A percentile compares a stretch with the other conserved stretches of the same genome.
Conservation (phyloP, 2,113 vertebrate genomes). For the Emydura subglobosa region DNA sequence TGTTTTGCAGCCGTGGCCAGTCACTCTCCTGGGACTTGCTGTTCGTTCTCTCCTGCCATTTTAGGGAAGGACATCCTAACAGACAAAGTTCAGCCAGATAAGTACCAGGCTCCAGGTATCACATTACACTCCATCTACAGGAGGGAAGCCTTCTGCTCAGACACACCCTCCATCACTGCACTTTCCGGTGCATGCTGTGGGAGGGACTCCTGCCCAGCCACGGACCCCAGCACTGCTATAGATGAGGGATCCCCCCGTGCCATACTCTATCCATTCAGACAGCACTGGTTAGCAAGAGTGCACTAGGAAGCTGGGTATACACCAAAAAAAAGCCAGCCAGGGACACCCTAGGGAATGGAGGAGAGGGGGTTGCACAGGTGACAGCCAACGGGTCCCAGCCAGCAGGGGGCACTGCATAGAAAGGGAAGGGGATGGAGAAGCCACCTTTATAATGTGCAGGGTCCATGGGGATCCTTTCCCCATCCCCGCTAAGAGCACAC, state of each 20-base stretch:
- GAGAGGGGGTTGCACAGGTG: slow-evolving; percentile 23
- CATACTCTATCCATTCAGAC: not conserved
- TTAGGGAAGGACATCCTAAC: not conserved
- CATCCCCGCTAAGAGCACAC: fast-evolving
- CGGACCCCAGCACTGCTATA: not conserved
- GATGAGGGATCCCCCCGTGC: not conserved
- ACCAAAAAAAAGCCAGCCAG: not conserved
- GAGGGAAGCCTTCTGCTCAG: not conserved
- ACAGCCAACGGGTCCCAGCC: not conserved
- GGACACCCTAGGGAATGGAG: not conserved
- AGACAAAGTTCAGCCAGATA: slow-evolving; percentile 53
- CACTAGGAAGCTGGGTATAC: no score
- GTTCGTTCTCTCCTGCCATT: not conserved
- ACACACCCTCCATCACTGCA: fast-evolving
- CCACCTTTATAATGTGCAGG: not conserved
- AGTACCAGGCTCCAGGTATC: not conserved
- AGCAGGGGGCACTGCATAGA: not conserved
- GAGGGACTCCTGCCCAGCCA: not conserved
- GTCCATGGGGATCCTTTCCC: fast-evolving
- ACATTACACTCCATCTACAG: fast-evolving
- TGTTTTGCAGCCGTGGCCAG: fast-evolving
- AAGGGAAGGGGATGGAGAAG: not conserved
- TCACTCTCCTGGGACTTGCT: not conserved
- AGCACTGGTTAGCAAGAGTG: not conserved
- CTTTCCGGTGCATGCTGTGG: fast-evolving